These are phyloP conservation scores for Epinephelus malabaricus DNA, from an alignment of 2,797 vertebrate species.

Conservation along the genomic window DNA sequence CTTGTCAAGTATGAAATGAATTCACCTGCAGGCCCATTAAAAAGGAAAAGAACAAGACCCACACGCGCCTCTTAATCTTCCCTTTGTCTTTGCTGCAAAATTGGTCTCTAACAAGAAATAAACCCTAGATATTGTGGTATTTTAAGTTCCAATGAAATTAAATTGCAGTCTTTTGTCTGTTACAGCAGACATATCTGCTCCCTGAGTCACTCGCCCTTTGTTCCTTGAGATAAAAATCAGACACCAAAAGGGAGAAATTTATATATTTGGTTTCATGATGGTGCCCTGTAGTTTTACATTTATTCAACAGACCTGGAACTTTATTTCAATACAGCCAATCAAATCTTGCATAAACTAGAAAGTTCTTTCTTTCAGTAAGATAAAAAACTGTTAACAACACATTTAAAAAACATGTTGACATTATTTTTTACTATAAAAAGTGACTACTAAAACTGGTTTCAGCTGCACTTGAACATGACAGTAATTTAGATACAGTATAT, in stretches of 20 bases:
- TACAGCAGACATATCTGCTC: too few species aligned
- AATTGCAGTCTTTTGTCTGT: neutral
- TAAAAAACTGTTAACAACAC: too few species aligned
- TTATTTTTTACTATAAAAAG: neutral
- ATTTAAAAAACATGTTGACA: too few species aligned
- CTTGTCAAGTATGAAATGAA: constrained; percentile 65
- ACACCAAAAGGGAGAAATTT: neutral
- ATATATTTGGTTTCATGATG: neutral
- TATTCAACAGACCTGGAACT: neutral
- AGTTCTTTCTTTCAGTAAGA: neutral
- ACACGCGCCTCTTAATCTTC: constrained; percentile 21
- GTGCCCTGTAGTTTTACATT: neutral
- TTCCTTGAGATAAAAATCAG: neutral
- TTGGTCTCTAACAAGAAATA: constrained; percentile 29
- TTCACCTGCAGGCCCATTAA: constrained; percentile 64
- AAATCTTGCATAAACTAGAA: neutral
- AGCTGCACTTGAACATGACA: neutral
- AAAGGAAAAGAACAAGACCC: constrained; percentile 37
- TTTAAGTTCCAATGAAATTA: constrained; percentile 15
- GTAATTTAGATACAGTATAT: neutral
- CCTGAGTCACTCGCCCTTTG: neutral
- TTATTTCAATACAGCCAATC: neutral
- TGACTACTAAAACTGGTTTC: too few species aligned
- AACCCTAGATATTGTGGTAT: neutral
- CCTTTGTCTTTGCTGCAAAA: constrained; percentile 21